Evolutionary conservation across 2,113 vertebrate species (phyloP), one percentile per base, ranked within the genome.

Genomic region (Rhabdornis inornatus): DNA sequence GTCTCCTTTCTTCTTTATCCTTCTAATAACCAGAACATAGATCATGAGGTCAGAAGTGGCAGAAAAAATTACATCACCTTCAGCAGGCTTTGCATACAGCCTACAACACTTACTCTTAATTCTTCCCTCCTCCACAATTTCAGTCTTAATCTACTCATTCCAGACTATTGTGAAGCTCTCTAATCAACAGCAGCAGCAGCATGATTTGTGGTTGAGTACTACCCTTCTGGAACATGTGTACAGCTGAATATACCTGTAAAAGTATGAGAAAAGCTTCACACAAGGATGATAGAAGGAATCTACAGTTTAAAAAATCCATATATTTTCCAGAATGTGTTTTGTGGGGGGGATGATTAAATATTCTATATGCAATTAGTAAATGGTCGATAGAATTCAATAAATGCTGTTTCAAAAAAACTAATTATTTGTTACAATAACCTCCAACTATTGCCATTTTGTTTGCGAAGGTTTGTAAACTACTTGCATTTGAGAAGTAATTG

Each of bases 401-500:
- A 97, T 93, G 92, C 88, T 98, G 90, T 97, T 98, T 65, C 11
- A 83, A 96, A 97, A 98, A 97, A 96, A 44, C 0, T 97, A 98
- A 98, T 98, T 98, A 98, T 98, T 98, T 98, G 91, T 97, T 97
- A 98, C 97, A 98, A 98, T 97, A 98, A 97, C 95, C 90, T 97
- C 94, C 91, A 96, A 97, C 97, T 94, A 90, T 85, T 95, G 94
- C 96, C 96, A 97, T 96, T 97, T 97, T 95, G 90, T 93, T 96
- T 97, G 96, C 96, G 97, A 96, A 97, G 97, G 96, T 98, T 98
- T 98, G 97, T 98, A 98, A 98, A 98, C 97, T 97, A 96, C 96
- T 98, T 98, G 96, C 96, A 98, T 98, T 97, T 96, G 97, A 98
- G 96, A 98, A 97, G 97, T 98, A 98, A 98, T 98, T 98, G 97